A percentile compares a stretch with the other conserved stretches of the same genome.
phyloP scores from a whole-genome alignment of 1,140 invertebrate species.

The Aplysia californica region DNA sequence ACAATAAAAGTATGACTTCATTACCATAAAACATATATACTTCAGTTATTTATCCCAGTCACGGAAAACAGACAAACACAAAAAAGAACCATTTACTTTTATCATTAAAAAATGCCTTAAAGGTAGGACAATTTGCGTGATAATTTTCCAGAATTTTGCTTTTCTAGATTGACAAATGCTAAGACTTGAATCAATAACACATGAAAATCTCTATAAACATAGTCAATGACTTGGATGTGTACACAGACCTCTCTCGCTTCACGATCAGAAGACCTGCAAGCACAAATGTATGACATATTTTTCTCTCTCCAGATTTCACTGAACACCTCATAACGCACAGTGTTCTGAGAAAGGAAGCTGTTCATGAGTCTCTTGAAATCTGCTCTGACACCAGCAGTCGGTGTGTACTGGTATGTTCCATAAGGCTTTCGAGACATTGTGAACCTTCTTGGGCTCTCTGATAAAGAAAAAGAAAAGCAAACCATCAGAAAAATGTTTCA shows the following conservation, averaged over 20 bases:
- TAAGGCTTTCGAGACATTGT: no score
- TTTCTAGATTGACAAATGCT: not conserved
- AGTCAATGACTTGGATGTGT: not conserved
- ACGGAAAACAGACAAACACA: no score
- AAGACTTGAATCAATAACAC: not conserved
- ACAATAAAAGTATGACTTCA: not conserved
- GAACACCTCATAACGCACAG: constrained; percentile 51
- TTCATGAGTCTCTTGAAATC: constrained; percentile 51
- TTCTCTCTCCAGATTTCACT: constrained; percentile 48
- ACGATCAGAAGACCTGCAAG: constrained; percentile 43
- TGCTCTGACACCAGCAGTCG: constrained; percentile 40
- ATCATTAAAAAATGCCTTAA: no score
- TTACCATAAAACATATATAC: no score
- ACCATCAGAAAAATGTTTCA: no score
- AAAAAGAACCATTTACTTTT: no score
- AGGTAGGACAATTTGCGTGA: no score
- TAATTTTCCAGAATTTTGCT: no score
- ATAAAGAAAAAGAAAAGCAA: no score
- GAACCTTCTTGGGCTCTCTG: no score
- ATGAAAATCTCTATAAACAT: not conserved
- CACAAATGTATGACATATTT: constrained; percentile 46
- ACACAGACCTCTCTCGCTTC: constrained; percentile 45
- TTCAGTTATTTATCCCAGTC: no score
- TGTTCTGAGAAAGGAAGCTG: constrained; percentile 76
- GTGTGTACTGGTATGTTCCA: constrained; percentile 39